Evolutionary conservation across 64 coral and sea anemone species (phyloP).

Genomic region (Stichodactyla helianthus): DNA sequence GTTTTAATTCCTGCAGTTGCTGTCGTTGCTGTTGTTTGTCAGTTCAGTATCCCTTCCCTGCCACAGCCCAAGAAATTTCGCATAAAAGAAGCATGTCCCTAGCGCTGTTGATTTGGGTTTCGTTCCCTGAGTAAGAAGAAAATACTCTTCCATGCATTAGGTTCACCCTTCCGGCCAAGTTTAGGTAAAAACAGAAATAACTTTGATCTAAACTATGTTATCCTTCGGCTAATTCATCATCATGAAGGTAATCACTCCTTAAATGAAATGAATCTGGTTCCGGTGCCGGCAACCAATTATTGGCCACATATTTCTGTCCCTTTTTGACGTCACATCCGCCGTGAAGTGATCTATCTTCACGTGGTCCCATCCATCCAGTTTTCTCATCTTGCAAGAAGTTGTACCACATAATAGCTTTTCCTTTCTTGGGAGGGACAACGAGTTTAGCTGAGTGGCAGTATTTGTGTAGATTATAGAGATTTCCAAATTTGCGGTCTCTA

Average conservation of each 20-base stretch:
- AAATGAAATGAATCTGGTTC: conserved; percentile 52
- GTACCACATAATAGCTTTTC: conserved; percentile 67
- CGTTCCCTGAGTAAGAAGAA: no score
- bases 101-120: no score
- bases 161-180: no score
- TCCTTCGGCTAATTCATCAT: conserved; percentile 7
- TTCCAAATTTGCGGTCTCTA: conserved; percentile 46
- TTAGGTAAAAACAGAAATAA: no score
- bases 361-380: conserved; percentile 54
- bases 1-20: no score
- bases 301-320: conserved; percentile 56
- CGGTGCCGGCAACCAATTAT: conserved; percentile 59
- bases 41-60: no score
- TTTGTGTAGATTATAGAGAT: conserved; percentile 45
- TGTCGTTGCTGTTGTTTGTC: no score
- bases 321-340: conserved; percentile 66
- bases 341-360: conserved; percentile 50
- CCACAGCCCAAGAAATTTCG: no score
- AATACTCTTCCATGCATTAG: no score
- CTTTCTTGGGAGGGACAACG: conserved; percentile 52
- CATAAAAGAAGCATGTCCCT: no score
- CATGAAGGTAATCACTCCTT: conserved; percentile 41
- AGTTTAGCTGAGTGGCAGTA: conserved; percentile 59
- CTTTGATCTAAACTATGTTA: background rate
- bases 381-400: conserved; percentile 41